Conservation (phyloP, 92 coral and sea anemone species). For the Heteractis magnifica region DNA sequence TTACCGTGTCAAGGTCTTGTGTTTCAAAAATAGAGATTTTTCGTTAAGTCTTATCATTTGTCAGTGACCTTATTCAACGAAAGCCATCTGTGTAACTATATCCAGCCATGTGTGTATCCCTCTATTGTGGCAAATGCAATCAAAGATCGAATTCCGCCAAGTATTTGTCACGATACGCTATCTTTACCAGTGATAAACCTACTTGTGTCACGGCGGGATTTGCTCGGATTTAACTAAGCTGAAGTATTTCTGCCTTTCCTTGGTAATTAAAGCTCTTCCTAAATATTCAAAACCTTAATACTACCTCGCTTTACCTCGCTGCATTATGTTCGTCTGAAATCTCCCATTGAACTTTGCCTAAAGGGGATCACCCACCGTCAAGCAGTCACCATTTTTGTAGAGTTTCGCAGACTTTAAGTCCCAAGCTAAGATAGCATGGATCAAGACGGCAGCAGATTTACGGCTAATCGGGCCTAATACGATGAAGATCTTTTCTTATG, state of each 20-base stretch:
- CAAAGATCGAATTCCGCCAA: conserved; percentile 20
- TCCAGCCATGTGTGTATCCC: conserved; percentile 26
- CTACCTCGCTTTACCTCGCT: background rate
- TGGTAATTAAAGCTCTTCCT: background rate
- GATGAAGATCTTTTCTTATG: conserved; percentile 15
- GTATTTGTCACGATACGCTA: conserved; percentile 8
- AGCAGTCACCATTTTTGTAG: conserved; percentile 13
- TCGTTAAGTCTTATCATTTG: conserved; percentile 28
- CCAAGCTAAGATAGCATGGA: conserved; percentile 28
- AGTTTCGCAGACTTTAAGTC: conserved; percentile 17
- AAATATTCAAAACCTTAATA: background rate
- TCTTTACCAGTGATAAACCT: background rate
- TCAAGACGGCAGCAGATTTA: conserved; percentile 25
- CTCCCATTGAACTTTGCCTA: background rate
- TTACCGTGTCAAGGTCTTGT: conserved; percentile 29
- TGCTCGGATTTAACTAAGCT: background rate
- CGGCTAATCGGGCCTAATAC: conserved; percentile 28
- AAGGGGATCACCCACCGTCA: background rate
- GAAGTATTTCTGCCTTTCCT: conserved; percentile 6
- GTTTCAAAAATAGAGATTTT: conserved; percentile 35
- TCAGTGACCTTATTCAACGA: conserved; percentile 20
- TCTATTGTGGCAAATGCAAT: conserved; percentile 18
- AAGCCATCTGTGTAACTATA: conserved; percentile 27
- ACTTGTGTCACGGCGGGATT: conserved; percentile 6
- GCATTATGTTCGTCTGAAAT: background rate